Base-by-base conservation (phyloP, 2,888 invertebrate genomes). In the Latheticus oryzae region DNA sequence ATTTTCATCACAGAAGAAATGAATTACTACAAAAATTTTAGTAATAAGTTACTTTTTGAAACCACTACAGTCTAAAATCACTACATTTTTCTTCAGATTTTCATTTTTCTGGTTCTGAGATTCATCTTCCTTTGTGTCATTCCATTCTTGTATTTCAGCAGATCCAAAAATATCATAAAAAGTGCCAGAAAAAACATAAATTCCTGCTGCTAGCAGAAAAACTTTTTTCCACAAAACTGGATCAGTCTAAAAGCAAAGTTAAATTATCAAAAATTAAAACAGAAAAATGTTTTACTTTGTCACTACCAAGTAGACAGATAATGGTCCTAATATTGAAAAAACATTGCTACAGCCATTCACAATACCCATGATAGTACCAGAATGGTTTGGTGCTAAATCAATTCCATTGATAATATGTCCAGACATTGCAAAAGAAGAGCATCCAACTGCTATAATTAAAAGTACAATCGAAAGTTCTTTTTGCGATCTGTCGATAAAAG, bases 351-450 rank as follows among this genome's bases (percentile, higher is more conserved):
- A 78, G 5, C 86, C 86, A 72, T 92, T 92, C 1, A 90, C 90
- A 65, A 92, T 85, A 5, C 91, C 91, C 89, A 92, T 90, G 65
- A 92, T 77, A 0, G 87, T 86, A 15, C 91, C 91, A 5, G 91
- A 88, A 73, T 87, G 89, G 75, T 91, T 90, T 0, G 92, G 91
- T 3, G 92, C 88, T 43, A 93, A 78, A 78, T 93, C 92, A 61
- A 93, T 88, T 71, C 91, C 91, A 60, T 91, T 91, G 9, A 85
- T 82, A 81, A 85, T 83, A 71, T 85, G 88, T 2, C 91, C 91
- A n/a, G 50, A 59, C 13, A 56, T 88, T 42, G 86, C 84, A 2
- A 87, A 86, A 0, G 88, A 85, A 66, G 90, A 90, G 1, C 88
- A 81, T 0, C 88, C 87, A 0, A 90, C 88, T 0, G 90, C 86